Base-by-base conservation (phyloP, 1,140 invertebrate genomes). In the Bombus confusus region DNA sequence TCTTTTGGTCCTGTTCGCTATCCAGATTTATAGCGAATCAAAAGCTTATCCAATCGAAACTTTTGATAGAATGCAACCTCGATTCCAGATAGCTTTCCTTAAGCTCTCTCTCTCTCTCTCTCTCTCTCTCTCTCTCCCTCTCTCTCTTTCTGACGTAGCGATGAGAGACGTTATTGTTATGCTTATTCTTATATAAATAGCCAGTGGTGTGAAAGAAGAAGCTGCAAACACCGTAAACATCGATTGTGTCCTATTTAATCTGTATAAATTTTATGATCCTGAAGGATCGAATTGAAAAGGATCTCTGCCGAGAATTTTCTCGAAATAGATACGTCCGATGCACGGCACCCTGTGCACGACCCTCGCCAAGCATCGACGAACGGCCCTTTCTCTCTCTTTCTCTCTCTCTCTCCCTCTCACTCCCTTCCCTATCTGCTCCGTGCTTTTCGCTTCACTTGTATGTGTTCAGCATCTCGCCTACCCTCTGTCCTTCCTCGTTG, bases 261-360 rank as follows among this genome's bases (percentile, higher is more conserved):
- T n/a, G 59, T n/a, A 62, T n/a, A n/a, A 62, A n/a, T n/a, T n/a
- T 62, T 62, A 12, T 10, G 59, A 12, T 62, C 28, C 2, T 5
- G 28, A n/a, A n/a, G 28, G 10, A 28, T 28, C 0, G 31, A 8
- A 37, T 4, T 13, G n/a, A 8, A 2, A 15, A 25, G 41, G 9
- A 77, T 9, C 43, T 59, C 34, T 43, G 5, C 3, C 1, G 9
- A n/a, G 39, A 62, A 41, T 84, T 59, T 12, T 69, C 43, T 3
- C 12, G 22, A 41, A 47, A 39, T 77, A 31, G 64, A 76, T 37
- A 31, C 75, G 57, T 57, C 43, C 80, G 73, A 43, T 43, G 72
- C 87, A 87, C 88, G 86, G 86, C 83, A 90, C 88, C n/a, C n/a
- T 90, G 89, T 77, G 74, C 86, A 86, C 89, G 90, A 91, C 66